Conservation (phyloP, 2,888 invertebrate genomes). For the Caenorhabditis becei region DNA sequence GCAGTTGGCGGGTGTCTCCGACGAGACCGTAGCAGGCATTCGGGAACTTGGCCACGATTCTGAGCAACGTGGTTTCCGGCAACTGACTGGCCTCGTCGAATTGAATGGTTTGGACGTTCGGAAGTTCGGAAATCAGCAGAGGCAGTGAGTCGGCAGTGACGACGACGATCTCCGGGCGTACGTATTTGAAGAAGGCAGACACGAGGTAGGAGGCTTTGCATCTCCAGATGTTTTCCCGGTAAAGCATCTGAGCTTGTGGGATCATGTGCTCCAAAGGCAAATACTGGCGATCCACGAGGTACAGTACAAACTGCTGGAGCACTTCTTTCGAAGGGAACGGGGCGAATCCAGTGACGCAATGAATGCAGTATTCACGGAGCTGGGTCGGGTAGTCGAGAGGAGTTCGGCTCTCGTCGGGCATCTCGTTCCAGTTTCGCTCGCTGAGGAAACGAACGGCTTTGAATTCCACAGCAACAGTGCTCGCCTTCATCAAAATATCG, state of each 20-base stretch:
- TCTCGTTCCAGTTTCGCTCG: slow-evolving; percentile 23
- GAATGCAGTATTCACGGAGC: background rate
- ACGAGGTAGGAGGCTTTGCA: background rate
- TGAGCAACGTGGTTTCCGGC: slow-evolving; percentile 23
- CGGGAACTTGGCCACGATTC: slow-evolving; percentile 7
- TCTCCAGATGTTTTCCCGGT: background rate
- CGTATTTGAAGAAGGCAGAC: slow-evolving; percentile 5
- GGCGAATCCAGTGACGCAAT: background rate
- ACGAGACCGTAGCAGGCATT: slow-evolving; percentile 18
- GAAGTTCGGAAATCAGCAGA: background rate
- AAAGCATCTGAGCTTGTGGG: background rate
- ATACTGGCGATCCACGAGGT: background rate
- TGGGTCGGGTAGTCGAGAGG: slow-evolving; percentile 8
- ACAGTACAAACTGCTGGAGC: background rate
- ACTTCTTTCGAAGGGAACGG: background rate
- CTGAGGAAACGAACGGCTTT: background rate
- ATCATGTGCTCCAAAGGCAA: background rate
- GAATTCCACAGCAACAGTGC: too few relatives aligned
- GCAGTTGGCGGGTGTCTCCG: slow-evolving; percentile 30
- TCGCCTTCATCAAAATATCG: slow-evolving; percentile 6
- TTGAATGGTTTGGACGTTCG: background rate
- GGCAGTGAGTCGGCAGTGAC: slow-evolving; percentile 20
- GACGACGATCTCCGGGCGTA: slow-evolving; percentile 14
- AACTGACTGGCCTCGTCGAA: slow-evolving; percentile 39
- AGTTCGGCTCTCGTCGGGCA: slow-evolving; percentile 8